Evolutionary conservation across 1,140 invertebrate species (phyloP).

Genomic region (Andricus grossulariae): DNA sequence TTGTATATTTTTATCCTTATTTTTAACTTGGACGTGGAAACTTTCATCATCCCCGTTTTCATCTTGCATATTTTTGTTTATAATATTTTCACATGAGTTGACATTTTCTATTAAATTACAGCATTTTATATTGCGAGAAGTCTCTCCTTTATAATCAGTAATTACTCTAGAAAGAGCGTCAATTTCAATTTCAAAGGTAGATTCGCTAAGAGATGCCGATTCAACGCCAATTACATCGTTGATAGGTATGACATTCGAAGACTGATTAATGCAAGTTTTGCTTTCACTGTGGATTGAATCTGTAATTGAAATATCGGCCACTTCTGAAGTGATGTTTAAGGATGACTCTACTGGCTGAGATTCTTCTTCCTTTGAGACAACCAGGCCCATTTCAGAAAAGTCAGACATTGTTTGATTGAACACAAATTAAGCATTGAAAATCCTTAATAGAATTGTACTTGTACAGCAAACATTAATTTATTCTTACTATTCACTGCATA

Average conservation of each 20-base stretch:
- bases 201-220: conserved; percentile 62
- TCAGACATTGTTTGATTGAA: no score
- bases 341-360: no score
- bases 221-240: conserved; percentile 66
- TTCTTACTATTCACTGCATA: no score
- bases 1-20: conserved; percentile 30
- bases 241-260: conserved; percentile 66
- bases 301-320: no score
- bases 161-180: conserved; percentile 71
- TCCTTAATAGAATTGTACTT: no score
- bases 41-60: conserved; percentile 44
- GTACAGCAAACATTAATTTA: no score
- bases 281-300: conserved; percentile 57
- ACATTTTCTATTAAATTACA: conserved; percentile 18
- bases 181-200: conserved; percentile 71
- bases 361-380: no score
- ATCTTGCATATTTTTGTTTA: conserved; percentile 10
- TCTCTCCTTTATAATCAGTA: conserved; percentile 63
- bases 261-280: conserved; percentile 61
- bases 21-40: conserved; percentile 41
- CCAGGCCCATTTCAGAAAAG: no score
- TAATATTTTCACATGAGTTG: neutral
- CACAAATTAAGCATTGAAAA: no score
- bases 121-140: conserved; percentile 30
- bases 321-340: no score